Evolutionary conservation across 2,113 vertebrate genomes (phyloP), one percentile per base, ranked within the genome.

Genomic region (Brachionichthys hirsutus): DNA sequence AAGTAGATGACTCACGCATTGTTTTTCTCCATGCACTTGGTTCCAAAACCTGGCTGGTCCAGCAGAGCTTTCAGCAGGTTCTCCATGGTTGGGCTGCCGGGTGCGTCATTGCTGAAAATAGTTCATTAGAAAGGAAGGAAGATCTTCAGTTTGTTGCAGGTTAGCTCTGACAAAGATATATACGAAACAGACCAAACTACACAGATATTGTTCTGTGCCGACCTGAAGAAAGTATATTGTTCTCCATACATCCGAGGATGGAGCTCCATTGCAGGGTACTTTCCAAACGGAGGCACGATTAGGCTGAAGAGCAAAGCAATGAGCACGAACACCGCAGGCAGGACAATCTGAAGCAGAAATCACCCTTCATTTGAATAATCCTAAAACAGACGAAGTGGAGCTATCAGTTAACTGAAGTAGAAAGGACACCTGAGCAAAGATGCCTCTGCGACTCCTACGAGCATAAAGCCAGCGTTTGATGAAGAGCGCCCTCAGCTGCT

Each of bases 141-240:
- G 13, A n/a, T 0, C 1, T 49, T 17, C 38, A 16, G 22, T 14
- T 42, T 15, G 14, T 42, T 15, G 3, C 12, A 15, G 40, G 6
- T 14, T 15, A 42, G 40, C 13, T 42, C 1, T 42, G 40, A 14
- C 22, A 50, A 22, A 10, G 19, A 47, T 47, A 4, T n/a, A 6
- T 14, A 48, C 46, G 22, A 46, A 50, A 43, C 1, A 19, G 0
- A 62, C 1, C 2, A 40, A 17, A 9, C 6, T 7, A 54, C 3
- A 38, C 1, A 19, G 22, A 53, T 24, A 22, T 17, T n/a, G 3
- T 56, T 19, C 5, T 42, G 12, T n/a, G 24, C 67, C 17, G 77
- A 97, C 95, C 95, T 97, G 88, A 94, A 92, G 77, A 97, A 97
- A 46, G 93, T 95, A 77, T 89, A 91, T 83, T 95, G 95, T 2